Evolutionary conservation across 2,797 vertebrate species (phyloP), one percentile per base, ranked within the genome.

Genomic region (Echeneis naucrates): DNA sequence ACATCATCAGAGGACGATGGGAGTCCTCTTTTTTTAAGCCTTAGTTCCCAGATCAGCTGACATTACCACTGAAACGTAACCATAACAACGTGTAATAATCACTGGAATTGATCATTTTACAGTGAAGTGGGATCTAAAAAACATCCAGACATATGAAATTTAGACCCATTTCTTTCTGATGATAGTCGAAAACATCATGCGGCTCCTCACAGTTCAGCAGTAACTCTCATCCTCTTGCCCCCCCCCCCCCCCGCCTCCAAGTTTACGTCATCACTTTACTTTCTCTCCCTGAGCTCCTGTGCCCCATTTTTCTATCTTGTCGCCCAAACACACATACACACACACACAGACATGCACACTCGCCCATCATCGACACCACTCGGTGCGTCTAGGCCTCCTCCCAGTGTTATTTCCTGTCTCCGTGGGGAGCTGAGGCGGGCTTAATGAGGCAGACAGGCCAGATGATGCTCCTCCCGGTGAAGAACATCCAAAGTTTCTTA

Each of bases 391-490:
- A 64, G 67, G 42, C 63, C 81, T 82, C 80, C 78, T 79, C 74
- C 78, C 21, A 23, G 63, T 77, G 72, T 77, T 88, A 82, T 83
- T 89, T 87, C 89, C 81, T 58, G 83, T 72, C 88, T 87, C 86
- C 33, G 13, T 70, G 73, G 84, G 89, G 87, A 79, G 68, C 72
- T 58, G 61, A 80, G 77, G 65, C 75, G 65, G 75, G 85, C 47
- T 85, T 92, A 92, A 93, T 92, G 90, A 93, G 82, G 87, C 88
- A 84, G 68, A 85, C 59, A 44, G 78, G 78, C 82, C 90, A 89
- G 86, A 92, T 89, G 92, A 93, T 92, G 87, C 79, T 88, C 74
- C 75, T 88, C 80, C 81, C 77, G 70, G 61, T 86, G 78, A 87
- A 82, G 83, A 89, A 88, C 79, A 62, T 84, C 73, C 73, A 79